A percentile compares a stretch with the other conserved stretches of the same genome.
Evolutionary conservation across 2,888 invertebrate genomes (phyloP).

Genomic region (Drosophila dives): DNA sequence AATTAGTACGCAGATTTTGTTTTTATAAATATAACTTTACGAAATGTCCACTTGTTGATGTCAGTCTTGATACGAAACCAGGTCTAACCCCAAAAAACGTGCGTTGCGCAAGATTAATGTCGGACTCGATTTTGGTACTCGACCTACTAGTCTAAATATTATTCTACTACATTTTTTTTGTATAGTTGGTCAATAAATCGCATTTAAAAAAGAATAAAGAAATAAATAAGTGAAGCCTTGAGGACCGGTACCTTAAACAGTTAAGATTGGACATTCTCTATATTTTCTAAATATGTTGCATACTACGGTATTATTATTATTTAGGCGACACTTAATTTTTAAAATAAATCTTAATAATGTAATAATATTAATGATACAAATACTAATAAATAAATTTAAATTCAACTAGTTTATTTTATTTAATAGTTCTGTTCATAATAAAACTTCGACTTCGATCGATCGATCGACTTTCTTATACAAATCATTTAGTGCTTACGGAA

Average conservation of each 20-base stretch:
- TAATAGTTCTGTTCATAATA: not conserved
- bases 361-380: not conserved
- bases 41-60: slow-evolving; percentile 64
- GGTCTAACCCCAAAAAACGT: slow-evolving; percentile 19
- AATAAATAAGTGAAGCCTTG: not conserved
- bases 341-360: not conserved
- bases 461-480: not conserved
- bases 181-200: not conserved
- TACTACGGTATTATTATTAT: not conserved
- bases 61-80: slow-evolving; percentile 71
- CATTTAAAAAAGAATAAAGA: not conserved
- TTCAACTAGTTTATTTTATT: not conserved
- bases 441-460: not conserved
- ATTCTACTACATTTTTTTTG: not conserved
- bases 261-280: not conserved
- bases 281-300: not conserved
- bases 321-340: not conserved
- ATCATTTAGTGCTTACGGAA: not conserved
- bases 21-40: slow-evolving; percentile 63
- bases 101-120: slow-evolving; percentile 44
- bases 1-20: slow-evolving; percentile 66
- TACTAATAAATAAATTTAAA: not conserved
- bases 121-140: slow-evolving; percentile 32
- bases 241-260: not conserved
- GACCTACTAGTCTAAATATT: slow-evolving; percentile 59